A percentile compares a stretch with the other conserved stretches of the same genome.
These are phyloP conservation scores for Crotophaga sulcirostris DNA, from an alignment of 2,113 vertebrate genomes.

Conservation along the genomic window DNA sequence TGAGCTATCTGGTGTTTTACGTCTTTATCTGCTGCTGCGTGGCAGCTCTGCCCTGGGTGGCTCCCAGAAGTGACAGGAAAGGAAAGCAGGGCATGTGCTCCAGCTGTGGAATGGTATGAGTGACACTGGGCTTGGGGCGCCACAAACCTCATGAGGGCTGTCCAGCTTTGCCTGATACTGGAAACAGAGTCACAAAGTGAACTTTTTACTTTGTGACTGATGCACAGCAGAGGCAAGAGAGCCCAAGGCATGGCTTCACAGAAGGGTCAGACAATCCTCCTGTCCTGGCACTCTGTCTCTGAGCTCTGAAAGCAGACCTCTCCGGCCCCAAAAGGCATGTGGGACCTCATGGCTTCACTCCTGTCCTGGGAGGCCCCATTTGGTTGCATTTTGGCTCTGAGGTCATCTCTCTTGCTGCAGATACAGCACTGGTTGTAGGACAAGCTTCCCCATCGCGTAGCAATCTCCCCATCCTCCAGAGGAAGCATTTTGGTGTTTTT, in stretches of 20 bases:
- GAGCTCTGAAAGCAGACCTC: neutral
- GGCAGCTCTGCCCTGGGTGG: neutral
- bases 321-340: neutral
- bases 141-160: rapidly evolving
- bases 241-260: rapidly evolving
- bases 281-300: neutral
- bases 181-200: neutral
- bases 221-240: neutral
- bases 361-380: neutral
- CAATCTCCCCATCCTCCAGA: neutral
- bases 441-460: neutral
- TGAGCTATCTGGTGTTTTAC: neutral
- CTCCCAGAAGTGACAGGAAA: neutral
- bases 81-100: neutral
- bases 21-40: rapidly evolving
- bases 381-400: neutral
- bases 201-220: neutral
- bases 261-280: neutral
- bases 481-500: neutral
- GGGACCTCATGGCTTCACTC: neutral
- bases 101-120: neutral
- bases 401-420: neutral
- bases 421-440: neutral
- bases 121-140: neutral
- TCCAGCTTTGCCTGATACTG: neutral